A percentile compares a stretch with the other conserved stretches of the same genome.
Conservation (phyloP, 35 echinoderm and acorn worm genomes). For the Acanthaster planci region DNA sequence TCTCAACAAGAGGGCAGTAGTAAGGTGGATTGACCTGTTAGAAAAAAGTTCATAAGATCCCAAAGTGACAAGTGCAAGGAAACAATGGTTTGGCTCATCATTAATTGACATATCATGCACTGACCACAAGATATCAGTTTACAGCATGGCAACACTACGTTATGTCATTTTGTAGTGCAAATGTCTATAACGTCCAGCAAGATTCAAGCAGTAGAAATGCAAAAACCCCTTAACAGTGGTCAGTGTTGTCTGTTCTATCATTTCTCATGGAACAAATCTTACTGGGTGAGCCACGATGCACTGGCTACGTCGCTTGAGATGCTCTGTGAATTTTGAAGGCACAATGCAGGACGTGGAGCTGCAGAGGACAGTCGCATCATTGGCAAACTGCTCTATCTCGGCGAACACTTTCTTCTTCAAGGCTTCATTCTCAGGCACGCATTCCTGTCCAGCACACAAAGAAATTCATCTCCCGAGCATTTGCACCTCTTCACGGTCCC, state of each 20-base stretch:
- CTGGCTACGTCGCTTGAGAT: constrained; percentile 60
- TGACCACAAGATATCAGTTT: no score
- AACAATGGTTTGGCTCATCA: neutral
- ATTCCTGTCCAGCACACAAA: constrained; percentile 63
- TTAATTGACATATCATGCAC: neutral
- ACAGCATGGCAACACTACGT: no score
- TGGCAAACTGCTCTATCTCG: constrained; percentile 70
- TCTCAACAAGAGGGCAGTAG: constrained; percentile 79
- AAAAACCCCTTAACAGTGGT: no score
- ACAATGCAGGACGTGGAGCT: constrained; percentile 80
- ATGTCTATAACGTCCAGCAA: no score
- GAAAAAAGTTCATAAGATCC: neutral
- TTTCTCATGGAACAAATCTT: no score
- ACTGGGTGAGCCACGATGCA: constrained; percentile 89
- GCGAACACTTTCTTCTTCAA: constrained; percentile 79
- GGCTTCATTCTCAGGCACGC: constrained; percentile 79
- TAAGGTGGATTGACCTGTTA: constrained; percentile 79
- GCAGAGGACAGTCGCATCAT: constrained; percentile 61
- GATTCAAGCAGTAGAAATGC: no score
- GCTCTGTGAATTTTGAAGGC: constrained; percentile 74
- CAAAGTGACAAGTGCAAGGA: no score
- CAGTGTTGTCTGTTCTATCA: no score
- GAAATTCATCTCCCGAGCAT: no score
- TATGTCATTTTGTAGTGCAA: no score
- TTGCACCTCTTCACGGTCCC: neutral